A percentile compares a stretch with the other conserved stretches of the same genome.
phyloP scores from a whole-genome alignment of 2,888 invertebrate genomes.

The Chymomyza procnemis region DNA sequence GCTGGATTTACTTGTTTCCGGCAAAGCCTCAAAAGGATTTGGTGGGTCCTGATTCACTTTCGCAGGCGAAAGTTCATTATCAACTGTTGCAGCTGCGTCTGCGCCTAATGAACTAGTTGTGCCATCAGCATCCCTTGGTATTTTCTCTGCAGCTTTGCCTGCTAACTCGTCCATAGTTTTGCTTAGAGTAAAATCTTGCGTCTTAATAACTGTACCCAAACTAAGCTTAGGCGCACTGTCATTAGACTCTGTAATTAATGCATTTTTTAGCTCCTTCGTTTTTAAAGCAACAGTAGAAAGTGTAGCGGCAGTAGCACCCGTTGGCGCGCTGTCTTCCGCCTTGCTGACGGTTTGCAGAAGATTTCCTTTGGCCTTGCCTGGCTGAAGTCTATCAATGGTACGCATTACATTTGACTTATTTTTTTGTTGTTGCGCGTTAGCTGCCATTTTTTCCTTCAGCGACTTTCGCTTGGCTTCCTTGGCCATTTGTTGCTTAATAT shows the following conservation, averaged over 20 bases:
- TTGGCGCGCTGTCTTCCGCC: slow-evolving; percentile 81
- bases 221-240: slow-evolving; percentile 89
- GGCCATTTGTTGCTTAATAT: slow-evolving; percentile 77
- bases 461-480: slow-evolving; percentile 78
- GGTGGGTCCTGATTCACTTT: slow-evolving; percentile 31
- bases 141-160: slow-evolving; percentile 51
- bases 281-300: slow-evolving; percentile 77
- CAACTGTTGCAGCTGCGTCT: slow-evolving; percentile 11
- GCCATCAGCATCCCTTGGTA: slow-evolving; percentile 39
- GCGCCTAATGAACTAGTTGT: slow-evolving; percentile 15
- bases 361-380: slow-evolving; percentile 93
- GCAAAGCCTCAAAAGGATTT: slow-evolving; percentile 52
- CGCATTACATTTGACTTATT: slow-evolving; percentile 83
- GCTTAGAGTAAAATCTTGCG: slow-evolving; percentile 83
- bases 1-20: slow-evolving; percentile 50
- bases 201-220: slow-evolving; percentile 89
- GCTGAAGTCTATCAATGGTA: slow-evolving; percentile 90
- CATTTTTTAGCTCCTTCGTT: slow-evolving; percentile 81
- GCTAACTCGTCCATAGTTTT: slow-evolving; percentile 81
- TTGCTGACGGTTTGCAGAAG: slow-evolving; percentile 85
- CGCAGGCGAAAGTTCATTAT: slow-evolving; percentile 20
- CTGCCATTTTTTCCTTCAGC: slow-evolving; percentile 77
- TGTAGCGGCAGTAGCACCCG: slow-evolving; percentile 79
- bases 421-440: slow-evolving; percentile 80
- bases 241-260: slow-evolving; percentile 81